Evolutionary conservation across 92 coral and sea anemone genomes (phyloP), one percentile per base, ranked within the genome.

Genomic region (Porites lobata): DNA sequence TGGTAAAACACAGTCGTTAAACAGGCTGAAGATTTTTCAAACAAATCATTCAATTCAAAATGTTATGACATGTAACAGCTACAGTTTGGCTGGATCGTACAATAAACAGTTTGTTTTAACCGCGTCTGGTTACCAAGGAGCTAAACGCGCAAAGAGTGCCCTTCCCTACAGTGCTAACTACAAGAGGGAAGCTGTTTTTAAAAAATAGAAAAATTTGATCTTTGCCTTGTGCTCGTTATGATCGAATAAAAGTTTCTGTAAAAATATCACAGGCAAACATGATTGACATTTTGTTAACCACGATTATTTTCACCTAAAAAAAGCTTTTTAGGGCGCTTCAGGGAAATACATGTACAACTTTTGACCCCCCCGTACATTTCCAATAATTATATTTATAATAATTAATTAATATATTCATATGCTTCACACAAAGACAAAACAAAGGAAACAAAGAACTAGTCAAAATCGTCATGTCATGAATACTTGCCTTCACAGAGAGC

Each of bases 101-200:
- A 77, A 14, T 38, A 50, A 24, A 70, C 76, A 67, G 92, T 89
- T 88, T 89, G 92, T 84, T 78, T 84, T 77, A 57, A 63, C 77
- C 85, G 77, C 54, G 84, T 32, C 43, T 20, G 13, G 75, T 67
- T 52, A 68, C 85, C 75, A 81, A 56, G 85, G 85, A 8, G 50
- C 8, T n/a, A 63, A 64, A 56, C 15, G 11, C 1, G 38, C 57
- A 47, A 52, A 72, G 9, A 3, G 11, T 2, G 7, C 85, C 76
- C 38, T 11, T 67, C 85, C 66, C 85, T 70, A 21, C 85, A 68
- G 54, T 5, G 26, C 76, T 53, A 29, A 29, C 1, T 29, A 29
- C 32, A 29, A 1, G 32, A 29, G 32, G 32, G 32, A 29, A 29
- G 32, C 32, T 29, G 32, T 29, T 2, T 21, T 21, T 21, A 21